phyloP scores from a whole-genome alignment of 2,888 invertebrate species.

The Agrotis ipsilon region DNA sequence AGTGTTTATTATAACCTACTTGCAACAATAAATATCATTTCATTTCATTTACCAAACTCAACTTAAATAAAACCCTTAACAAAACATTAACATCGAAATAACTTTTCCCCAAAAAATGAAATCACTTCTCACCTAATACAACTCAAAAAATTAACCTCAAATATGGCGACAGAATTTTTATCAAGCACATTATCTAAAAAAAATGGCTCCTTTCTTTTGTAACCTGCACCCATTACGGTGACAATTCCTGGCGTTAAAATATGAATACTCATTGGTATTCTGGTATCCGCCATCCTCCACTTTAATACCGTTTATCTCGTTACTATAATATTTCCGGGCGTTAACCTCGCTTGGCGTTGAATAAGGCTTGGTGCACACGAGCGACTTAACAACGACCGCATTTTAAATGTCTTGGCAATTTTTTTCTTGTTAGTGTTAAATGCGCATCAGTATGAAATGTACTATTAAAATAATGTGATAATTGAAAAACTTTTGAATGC shows the following conservation, averaged over 20 bases:
- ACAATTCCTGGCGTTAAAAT: conserved; percentile 44
- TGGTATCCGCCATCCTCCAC: conserved; percentile 35
- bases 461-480: too few relatives aligned
- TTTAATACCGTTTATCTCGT: conserved; percentile 60
- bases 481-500: too few relatives aligned
- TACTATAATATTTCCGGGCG: conserved; percentile 61
- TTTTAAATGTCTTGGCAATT: too few relatives aligned
- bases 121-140: not conserved
- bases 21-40: too few relatives aligned
- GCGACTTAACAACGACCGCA: not conserved
- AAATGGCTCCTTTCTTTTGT: conserved; percentile 22
- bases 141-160: conserved; percentile 5
- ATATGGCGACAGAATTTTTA: conserved; percentile 14
- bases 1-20: too few relatives aligned
- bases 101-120: not conserved
- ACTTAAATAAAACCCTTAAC: not conserved
- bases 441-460: too few relatives aligned
- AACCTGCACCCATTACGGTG: conserved; percentile 25
- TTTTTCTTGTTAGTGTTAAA: too few relatives aligned
- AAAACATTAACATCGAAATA: not conserved
- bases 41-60: too few relatives aligned
- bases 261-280: conserved; percentile 64
- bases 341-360: conserved; percentile 48
- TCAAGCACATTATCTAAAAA: conserved; percentile 28
- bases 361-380: not conserved